Percentiles rank a stretch among this genome's conserved stretches.
phyloP scores from a whole-genome alignment of 92 coral and sea anemone species.

The Porites lobata region DNA sequence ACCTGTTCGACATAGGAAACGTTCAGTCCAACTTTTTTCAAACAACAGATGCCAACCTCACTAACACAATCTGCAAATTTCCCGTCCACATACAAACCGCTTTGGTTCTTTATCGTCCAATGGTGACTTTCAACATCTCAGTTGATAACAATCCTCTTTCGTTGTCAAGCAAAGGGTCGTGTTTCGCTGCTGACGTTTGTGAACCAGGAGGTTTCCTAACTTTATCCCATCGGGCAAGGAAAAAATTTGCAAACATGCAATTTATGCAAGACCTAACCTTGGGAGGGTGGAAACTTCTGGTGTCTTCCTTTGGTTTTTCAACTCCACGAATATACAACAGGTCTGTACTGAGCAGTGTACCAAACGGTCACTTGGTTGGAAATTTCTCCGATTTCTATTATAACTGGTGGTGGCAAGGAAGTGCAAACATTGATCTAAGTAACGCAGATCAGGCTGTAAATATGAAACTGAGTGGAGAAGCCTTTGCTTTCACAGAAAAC shows the following conservation, averaged over 20 bases:
- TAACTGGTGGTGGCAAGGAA: slow-evolving; percentile 27
- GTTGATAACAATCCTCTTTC: not conserved
- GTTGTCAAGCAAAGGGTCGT: slow-evolving; percentile 15
- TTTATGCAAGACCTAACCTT: slow-evolving; percentile 7
- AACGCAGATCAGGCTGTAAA: not conserved
- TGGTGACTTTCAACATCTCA: not conserved
- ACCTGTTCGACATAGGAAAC: slow-evolving; percentile 11
- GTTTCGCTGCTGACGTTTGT: slow-evolving; percentile 19
- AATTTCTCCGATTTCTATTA: slow-evolving; percentile 13
- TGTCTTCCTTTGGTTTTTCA: slow-evolving; percentile 14
- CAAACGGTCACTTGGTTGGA: slow-evolving; percentile 11
- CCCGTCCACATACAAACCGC: not conserved
- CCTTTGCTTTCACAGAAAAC: slow-evolving; percentile 3
- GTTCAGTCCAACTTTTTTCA: slow-evolving; percentile 10
- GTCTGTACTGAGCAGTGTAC: not conserved
- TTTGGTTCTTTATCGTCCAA: slow-evolving; percentile 10
- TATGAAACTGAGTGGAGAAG: slow-evolving; percentile 18
- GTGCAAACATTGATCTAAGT: not conserved
- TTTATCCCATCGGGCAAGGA: not conserved
- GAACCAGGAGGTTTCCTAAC: not conserved
- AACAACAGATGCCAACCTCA: not conserved
- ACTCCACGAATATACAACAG: slow-evolving; percentile 13
- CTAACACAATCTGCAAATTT: slow-evolving; percentile 8
- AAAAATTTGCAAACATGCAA: not conserved
- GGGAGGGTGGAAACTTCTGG: slow-evolving; percentile 1